These are phyloP conservation scores for Callopanchax toddi DNA, from an alignment of 2,113 vertebrate species.

Conservation along the genomic window DNA sequence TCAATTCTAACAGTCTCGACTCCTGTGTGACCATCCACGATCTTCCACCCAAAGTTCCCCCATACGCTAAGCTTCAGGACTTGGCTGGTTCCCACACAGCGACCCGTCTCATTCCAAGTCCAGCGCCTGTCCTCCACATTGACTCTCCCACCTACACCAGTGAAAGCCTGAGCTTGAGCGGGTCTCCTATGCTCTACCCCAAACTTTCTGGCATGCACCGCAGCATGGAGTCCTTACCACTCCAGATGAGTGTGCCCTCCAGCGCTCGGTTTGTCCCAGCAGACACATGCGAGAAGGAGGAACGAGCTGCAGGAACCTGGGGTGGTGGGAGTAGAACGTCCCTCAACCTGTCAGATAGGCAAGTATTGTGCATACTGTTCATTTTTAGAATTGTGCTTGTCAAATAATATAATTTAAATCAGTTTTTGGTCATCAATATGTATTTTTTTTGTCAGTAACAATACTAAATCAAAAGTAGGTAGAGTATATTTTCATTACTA, in stretches of 20 bases:
- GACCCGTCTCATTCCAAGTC: slow-evolving; percentile 89
- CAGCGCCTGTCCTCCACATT: slow-evolving; percentile 94
- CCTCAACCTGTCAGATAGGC: slow-evolving; percentile 73
- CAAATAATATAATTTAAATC: too few species aligned
- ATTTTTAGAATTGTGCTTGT: background rate
- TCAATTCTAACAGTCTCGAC: slow-evolving; percentile 96
- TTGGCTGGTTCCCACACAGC: slow-evolving; percentile 71
- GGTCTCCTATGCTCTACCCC: slow-evolving; percentile 89
- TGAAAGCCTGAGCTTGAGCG: slow-evolving; percentile 87
- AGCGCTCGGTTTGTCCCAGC: slow-evolving; percentile 73
- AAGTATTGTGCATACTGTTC: background rate
- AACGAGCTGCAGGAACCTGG: slow-evolving; percentile 74
- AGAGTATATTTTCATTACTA: background rate
- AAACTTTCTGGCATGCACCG: slow-evolving; percentile 92
- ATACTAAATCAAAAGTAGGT: background rate
- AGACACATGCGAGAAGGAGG: slow-evolving; percentile 57
- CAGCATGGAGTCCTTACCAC: slow-evolving; percentile 96
- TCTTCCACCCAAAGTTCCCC: slow-evolving; percentile 80
- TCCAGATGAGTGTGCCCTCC: slow-evolving; percentile 92
- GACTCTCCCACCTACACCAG: slow-evolving; percentile 90
- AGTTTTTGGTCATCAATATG: background rate
- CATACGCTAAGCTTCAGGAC: slow-evolving; percentile 87
- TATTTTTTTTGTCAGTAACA: too few species aligned
- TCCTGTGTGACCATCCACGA: slow-evolving; percentile 85
- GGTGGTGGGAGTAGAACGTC: slow-evolving; percentile 76